Evolutionary conservation across 92 coral and sea anemone species (phyloP), one percentile per base, ranked within the genome.

Genomic region (Umimayanthus chanpuru): DNA sequence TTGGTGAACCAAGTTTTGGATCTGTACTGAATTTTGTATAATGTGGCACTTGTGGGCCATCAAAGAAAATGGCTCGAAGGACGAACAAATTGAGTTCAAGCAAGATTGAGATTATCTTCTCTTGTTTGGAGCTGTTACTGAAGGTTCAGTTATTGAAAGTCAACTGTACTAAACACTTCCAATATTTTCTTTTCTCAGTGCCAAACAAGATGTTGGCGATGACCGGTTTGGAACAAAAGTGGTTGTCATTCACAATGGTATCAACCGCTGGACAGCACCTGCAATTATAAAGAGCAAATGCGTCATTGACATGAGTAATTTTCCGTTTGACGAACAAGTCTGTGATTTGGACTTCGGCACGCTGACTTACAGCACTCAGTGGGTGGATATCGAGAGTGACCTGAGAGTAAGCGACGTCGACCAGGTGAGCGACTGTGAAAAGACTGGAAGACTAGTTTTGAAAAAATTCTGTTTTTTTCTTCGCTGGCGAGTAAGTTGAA

Each of bases 241-340:
- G 11, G 87, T 83, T 41, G 79, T 83, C 43, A 70, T 83, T 71
- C 66, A 83, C 65, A 70, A 83, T 49, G 87, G 87, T 6, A 28
- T 28, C 47, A 83, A 83, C 67, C 87, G 87, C 65, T 83, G 87
- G 87, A 83, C 87, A 71, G 87, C 74, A 38, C 87, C 87, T 28
- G 79, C 87, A 43, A 83, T 83, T 43, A 68, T 82, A 12, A 82
- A 82, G 44, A 82, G 86, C 56, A 82, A 82, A 66, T 82, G 86
- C 23, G 67, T 44, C 30, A 82, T 82, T 5, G 86, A 82, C 41
- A 82, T 82, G 86, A 82, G 41, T 11, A 25, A 82, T 32, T 82
- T 82, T 68, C 86, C 86, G 26, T 82, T 82, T 67, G 86, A 82
- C 30, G 86, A 82, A 41, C 86, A 82, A 70, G 56, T 67, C 38